Conservation (phyloP, 2,888 invertebrate species). For the Diplolepis rosae region DNA sequence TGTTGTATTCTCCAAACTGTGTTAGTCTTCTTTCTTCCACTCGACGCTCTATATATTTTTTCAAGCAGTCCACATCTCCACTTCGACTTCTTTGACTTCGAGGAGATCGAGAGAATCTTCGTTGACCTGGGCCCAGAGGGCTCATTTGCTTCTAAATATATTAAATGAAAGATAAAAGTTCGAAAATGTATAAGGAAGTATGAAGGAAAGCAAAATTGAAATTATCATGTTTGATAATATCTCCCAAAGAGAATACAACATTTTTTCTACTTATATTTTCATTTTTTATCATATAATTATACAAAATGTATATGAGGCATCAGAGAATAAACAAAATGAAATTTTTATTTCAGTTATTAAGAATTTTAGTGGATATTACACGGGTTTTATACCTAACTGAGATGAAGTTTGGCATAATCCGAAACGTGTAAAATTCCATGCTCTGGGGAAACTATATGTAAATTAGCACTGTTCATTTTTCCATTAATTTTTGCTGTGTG, state of each 20-base stretch:
- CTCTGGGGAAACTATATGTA: slow-evolving; percentile 74
- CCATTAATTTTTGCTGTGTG: slow-evolving; percentile 79
- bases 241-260: too few species aligned
- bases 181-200: not conserved
- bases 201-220: not conserved
- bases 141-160: slow-evolving; percentile 46
- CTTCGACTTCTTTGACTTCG: slow-evolving; percentile 66
- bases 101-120: slow-evolving; percentile 63
- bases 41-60: slow-evolving; percentile 62
- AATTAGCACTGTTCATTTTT: slow-evolving; percentile 74
- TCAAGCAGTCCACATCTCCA: slow-evolving; percentile 65
- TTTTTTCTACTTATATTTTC: slow-evolving; percentile 16
- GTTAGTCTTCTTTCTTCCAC: slow-evolving; percentile 65
- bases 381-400: slow-evolving; percentile 63
- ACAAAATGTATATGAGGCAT: too few species aligned
- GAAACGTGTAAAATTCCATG: slow-evolving; percentile 69
- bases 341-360: too few species aligned
- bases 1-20: slow-evolving; percentile 53
- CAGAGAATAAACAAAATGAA: too few species aligned
- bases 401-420: slow-evolving; percentile 67
- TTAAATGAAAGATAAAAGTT: not conserved
- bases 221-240: not conserved
- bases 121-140: slow-evolving; percentile 59
- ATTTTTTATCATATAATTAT: too few species aligned
- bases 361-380: not conserved